These are phyloP conservation scores for Alces alces DNA, from an alignment of 2,113 vertebrate genomes.

Conservation along the genomic window DNA sequence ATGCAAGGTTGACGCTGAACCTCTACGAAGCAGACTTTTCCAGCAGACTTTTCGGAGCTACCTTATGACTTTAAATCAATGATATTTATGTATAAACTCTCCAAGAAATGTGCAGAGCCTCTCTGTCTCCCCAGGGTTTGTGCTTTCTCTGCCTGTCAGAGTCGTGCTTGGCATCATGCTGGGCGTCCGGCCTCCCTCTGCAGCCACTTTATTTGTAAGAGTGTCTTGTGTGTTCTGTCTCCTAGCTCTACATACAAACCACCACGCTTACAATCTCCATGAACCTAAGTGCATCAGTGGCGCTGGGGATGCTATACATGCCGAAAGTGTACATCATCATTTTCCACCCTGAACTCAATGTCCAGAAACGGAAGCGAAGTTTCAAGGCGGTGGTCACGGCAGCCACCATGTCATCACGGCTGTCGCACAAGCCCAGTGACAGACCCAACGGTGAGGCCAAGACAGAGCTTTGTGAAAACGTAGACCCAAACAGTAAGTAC, in stretches of 20 bases:
- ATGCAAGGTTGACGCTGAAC: background rate
- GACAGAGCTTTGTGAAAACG: conserved; percentile 95
- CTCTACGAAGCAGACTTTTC: background rate
- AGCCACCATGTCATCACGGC: conserved; percentile 94
- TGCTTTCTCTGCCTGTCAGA: background rate
- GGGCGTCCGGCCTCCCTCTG: background rate
- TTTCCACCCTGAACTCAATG: conserved; percentile 97
- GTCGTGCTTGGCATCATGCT: background rate
- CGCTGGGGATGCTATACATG: conserved; percentile 98
- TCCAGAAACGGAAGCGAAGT: conserved; percentile 95
- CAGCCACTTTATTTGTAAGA: conserved; percentile 73
- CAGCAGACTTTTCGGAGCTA: background rate
- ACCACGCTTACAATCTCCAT: conserved; percentile 98
- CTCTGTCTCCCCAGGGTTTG: background rate
- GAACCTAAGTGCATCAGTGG: conserved; percentile 97
- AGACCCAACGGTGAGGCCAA: conserved; percentile 97
- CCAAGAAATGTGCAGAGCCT: background rate
- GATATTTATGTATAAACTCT: too few species aligned
- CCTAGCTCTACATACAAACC: conserved; percentile 97
- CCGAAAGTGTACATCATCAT: conserved; percentile 99
- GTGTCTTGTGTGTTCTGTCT: conserved; percentile 75
- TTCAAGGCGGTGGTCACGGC: conserved; percentile 97
- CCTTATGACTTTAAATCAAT: background rate
- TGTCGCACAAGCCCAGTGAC: conserved; percentile 95
- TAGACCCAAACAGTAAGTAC: conserved; percentile 95